These are phyloP conservation scores for Toxostoma redivivum DNA, from an alignment of 2,113 vertebrate species.

Conservation along the genomic window DNA sequence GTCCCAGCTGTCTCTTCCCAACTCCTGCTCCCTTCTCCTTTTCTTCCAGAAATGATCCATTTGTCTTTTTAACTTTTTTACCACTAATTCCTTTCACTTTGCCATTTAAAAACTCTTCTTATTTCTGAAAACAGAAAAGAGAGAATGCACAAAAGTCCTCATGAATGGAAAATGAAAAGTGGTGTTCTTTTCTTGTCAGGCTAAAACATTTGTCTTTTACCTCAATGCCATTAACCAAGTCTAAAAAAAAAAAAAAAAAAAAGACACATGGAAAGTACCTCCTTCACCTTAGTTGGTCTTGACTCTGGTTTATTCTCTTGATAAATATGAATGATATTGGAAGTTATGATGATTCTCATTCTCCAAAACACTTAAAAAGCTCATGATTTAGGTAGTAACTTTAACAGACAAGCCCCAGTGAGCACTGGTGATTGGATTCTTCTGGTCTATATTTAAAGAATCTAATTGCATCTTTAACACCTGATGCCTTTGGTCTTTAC, in stretches of 20 bases:
- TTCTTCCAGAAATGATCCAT: not conserved
- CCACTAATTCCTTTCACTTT: not conserved
- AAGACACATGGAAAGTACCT: not conserved
- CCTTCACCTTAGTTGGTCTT: not conserved
- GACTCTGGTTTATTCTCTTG: not conserved
- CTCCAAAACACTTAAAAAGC: not conserved
- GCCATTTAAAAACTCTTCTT: not conserved
- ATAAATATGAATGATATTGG: not conserved
- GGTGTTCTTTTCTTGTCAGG: not conserved
- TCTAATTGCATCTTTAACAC: not conserved
- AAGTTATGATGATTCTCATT: not conserved
- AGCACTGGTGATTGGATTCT: not conserved
- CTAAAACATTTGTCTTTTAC: not conserved
- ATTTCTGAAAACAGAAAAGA: not conserved
- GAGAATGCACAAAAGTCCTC: not conserved
- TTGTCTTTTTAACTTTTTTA: not conserved
- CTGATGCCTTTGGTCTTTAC: not conserved
- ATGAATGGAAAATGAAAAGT: not conserved
- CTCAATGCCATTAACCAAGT: not conserved
- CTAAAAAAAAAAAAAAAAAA: slow-evolving; percentile 8
- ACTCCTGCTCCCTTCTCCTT: not conserved
- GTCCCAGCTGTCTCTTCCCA: not conserved
- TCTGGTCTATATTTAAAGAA: not conserved
- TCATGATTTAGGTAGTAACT: not conserved
- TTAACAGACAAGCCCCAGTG: not conserved